Evolutionary conservation across 2,888 invertebrate genomes (phyloP), one percentile per base, ranked within the genome.

Genomic region (Ophonus ardosiacus): DNA sequence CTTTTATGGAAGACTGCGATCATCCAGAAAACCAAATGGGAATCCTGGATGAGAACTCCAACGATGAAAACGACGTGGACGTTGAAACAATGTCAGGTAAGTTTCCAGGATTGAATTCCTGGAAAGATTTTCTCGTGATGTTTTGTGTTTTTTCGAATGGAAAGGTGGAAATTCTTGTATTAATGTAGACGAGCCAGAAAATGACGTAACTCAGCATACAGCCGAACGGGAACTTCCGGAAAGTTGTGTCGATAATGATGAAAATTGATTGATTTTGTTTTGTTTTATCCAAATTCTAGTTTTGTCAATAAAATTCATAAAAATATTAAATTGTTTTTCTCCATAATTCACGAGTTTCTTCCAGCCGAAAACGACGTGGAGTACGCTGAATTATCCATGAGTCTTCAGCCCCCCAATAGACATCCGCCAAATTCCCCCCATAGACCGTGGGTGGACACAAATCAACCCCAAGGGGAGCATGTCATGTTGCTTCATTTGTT

Each of bases 61-160:
- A 94, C 88, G 97, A 97, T 89, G 97, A 97, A 90, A 97, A 97
- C 89, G 97, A 97, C 89, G 95, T 96, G 0, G 97, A 97, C 89
- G 95, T 96, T 87, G 96, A 97, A 91, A 96, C 96, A 2, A 96
- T 97, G 94, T 95, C 96, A 87, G 96, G 96, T 94, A 92, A 92
- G 74, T 74, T 8, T 51, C 43, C 31, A 59, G 59, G 8, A 10
- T 2, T 31, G 31, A 31, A 4, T 15, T 71, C 13, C 18, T 15
- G 10, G 17, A 21, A 21, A 17, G 8, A 0, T 17, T 17, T 40
- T 71, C 0, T 18, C n/a, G 10, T 74, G 15, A 51, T 56, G n/a
- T 10, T 51, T 8, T 18, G 13, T 71, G 10, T 40, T 71, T 2
- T 74, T 18, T 15, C 31, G 31, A 0, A 68, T 31, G 68, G 71